Base-by-base conservation (phyloP, 2,797 vertebrate species). In the Rhynchotus rufescens region DNA sequence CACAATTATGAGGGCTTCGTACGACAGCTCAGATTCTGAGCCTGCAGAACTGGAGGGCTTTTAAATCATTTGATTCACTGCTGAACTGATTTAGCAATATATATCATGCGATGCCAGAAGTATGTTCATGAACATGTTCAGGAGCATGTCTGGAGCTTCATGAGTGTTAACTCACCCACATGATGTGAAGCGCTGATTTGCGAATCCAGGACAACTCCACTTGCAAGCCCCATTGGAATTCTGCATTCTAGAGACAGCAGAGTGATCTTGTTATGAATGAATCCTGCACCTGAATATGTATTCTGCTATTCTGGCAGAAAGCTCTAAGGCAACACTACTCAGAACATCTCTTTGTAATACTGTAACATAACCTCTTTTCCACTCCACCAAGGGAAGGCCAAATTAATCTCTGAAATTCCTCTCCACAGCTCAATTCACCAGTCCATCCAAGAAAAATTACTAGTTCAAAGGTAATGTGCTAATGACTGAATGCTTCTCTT, bases 191-290 rank as follows among this genome's bases (percentile, higher is more conserved):
- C 98, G 38, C 95, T 97, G 20, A 99, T 98, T 73, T 99, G 98
- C 0, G 95, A 85, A 69, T 99, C 98, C 11, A 98, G 97, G 91
- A 99, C 96, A 71, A 97, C 94, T 86, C 98, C 97, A 67, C 97
- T 98, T 65, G 92, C 93, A 22, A 99, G 95, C 73, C 99, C 99
- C 97, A 99, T 96, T 4, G 99, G 98, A 96, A 97, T 98, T 69
- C 93, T 97, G 94, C 99, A 99, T 5, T 97, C 99, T 99, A 75
- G 26, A 86, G 89, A 92, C 74, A 92, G 83, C 34, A 89, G 26
- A 91, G 44, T 19, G 56, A 79, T 14, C 56, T 80, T 59, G 25
- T 47, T 54, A 47, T 83, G 76, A 80, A 76, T 73, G 38, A 77
- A 91, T 49, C 47, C 22, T 49, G 19, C 79, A 51, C 52, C 68